These are phyloP conservation scores for Drosophila oshimai DNA, from an alignment of 1,140 invertebrate species.

Conservation along the genomic window DNA sequence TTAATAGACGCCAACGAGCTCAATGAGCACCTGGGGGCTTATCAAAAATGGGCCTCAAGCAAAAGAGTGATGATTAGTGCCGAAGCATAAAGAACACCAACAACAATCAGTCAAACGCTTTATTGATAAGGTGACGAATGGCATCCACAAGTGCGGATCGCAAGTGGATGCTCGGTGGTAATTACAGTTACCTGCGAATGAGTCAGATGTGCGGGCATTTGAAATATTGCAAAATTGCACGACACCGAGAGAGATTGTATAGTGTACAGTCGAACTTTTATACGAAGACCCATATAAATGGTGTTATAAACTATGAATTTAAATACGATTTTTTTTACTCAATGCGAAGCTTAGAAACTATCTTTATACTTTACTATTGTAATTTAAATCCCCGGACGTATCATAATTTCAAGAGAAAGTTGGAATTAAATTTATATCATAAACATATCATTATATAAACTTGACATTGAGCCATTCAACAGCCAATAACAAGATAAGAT, in stretches of 20 bases:
- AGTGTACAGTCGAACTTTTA: slow-evolving; percentile 1
- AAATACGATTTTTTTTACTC: too few relatives aligned
- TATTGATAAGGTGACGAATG: slow-evolving; percentile 39
- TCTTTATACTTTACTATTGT: too few relatives aligned
- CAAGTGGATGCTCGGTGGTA: slow-evolving; percentile 1
- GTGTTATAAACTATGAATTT: neutral
- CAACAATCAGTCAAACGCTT: neutral
- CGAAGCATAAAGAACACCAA: neutral
- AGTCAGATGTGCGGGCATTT: slow-evolving; percentile 21
- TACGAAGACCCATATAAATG: neutral
- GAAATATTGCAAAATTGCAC: slow-evolving; percentile 49
- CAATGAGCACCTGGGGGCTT: slow-evolving; percentile 29
- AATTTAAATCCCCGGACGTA: too few relatives aligned
- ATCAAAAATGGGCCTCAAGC: slow-evolving; percentile 11
- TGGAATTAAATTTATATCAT: too few relatives aligned
- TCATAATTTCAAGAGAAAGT: too few relatives aligned
- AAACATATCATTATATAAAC: too few relatives aligned
- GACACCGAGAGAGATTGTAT: slow-evolving; percentile 1
- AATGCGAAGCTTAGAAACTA: too few relatives aligned
- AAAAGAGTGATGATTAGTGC: slow-evolving; percentile 10
- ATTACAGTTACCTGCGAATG: slow-evolving; percentile 27
- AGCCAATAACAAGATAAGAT: too few relatives aligned
- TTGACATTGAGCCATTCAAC: too few relatives aligned
- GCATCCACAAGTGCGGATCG: slow-evolving; percentile 28
- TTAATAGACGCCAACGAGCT: slow-evolving; percentile 37